Evolutionary conservation across 2,888 invertebrate genomes (phyloP), one percentile per base, ranked within the genome.

Genomic region (Apamea crenata): DNA sequence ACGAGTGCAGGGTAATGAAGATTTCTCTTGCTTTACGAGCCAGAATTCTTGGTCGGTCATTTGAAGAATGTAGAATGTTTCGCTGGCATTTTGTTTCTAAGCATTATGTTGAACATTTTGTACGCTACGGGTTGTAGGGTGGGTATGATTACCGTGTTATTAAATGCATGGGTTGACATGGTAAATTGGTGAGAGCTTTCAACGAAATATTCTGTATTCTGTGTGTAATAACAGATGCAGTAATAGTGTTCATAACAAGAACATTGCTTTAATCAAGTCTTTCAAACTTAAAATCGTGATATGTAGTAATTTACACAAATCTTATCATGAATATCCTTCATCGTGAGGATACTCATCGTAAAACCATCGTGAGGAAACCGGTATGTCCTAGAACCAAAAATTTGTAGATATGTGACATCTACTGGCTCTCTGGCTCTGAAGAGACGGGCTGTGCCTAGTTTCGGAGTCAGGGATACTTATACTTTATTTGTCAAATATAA

Each of bases 1-100:
- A 89, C 83, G 86, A 88, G 79, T 84, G 87, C 87, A 90, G 83
- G 78, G 86, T 83, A 89, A 90, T 90, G 88, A 88, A 91, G 87
- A 90, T 85, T 78, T 81, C 78, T 53, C 88, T 56, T 53, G 50
- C 47, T 78, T 74, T 82, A 85, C 66, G 82, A 68, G 69, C 50
- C 32, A 74, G 71, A 67, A 82, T 79, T 82, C 86, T 70, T 71
- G 69, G 65, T n/a, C 59, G 72, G 78, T 63, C 86, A 85, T 86
- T 70, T 79, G 59, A 73, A 63, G 50, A 88, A 79, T 82, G 86
- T 75, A 21, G 40, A 67, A 65, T 73, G 77, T 84, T 73, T 61
- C 61, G n/a, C 56, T 72, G 36, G 65, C 65, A 67, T 75, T 75
- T 83, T 70, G 69, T 61, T 74, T 74, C 75, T 47, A 36, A 44